Evolutionary conservation across 1,140 invertebrate genomes (phyloP).

Genomic region (Neomicropteryx cornuta): DNA sequence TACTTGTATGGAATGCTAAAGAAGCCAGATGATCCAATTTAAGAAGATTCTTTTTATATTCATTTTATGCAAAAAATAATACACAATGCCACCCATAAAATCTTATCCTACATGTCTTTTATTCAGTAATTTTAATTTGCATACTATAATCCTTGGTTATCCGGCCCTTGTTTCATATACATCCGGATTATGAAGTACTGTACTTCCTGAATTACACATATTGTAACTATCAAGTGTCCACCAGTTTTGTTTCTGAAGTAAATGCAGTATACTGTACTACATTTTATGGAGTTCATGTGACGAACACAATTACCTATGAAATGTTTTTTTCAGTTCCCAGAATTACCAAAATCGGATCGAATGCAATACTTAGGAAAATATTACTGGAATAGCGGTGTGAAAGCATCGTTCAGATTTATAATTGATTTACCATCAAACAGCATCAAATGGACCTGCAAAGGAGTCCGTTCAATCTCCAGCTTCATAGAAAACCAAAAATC

Average conservation of each 20-base stretch:
- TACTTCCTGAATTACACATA: neutral
- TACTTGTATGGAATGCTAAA: too few relatives aligned
- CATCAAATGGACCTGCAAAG: conserved; percentile 26
- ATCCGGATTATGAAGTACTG: neutral
- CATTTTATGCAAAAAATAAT: too few relatives aligned
- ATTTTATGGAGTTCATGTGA: neutral
- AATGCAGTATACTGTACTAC: neutral
- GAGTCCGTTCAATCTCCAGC: too few relatives aligned
- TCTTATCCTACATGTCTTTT: too few relatives aligned
- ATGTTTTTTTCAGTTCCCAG: conserved; percentile 36
- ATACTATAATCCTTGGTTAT: too few relatives aligned
- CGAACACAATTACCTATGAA: conserved; percentile 5
- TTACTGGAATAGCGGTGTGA: conserved; percentile 45
- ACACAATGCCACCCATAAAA: too few relatives aligned
- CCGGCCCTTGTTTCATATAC: conserved; percentile 3
- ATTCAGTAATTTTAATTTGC: too few relatives aligned
- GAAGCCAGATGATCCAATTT: too few relatives aligned
- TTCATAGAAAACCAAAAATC: conserved; percentile 24
- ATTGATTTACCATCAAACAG: conserved; percentile 34
- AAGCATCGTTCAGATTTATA: conserved; percentile 38
- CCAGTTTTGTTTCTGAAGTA: neutral
- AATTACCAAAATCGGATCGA: conserved; percentile 38
- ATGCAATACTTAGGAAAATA: conserved; percentile 37
- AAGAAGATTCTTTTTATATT: too few relatives aligned
- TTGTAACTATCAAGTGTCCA: neutral